phyloP scores from a whole-genome alignment of 1,140 invertebrate species.

The Gryllus bimaculatus region DNA sequence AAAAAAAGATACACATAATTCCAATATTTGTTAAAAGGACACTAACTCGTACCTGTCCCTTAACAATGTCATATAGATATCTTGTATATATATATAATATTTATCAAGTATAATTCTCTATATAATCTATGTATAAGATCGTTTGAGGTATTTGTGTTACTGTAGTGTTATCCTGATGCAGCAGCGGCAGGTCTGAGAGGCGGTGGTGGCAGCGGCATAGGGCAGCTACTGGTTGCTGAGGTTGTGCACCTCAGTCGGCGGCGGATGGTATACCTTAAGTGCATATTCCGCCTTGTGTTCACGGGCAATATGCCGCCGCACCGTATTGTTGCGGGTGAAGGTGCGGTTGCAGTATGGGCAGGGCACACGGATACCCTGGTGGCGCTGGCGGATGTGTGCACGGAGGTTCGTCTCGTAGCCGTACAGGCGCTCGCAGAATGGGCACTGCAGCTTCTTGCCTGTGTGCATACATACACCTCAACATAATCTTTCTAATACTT shows the following conservation, averaged over 20 bases:
- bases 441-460: constrained; percentile 85
- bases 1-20: constrained; percentile 15
- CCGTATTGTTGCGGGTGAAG: constrained; percentile 87
- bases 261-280: constrained; percentile 54
- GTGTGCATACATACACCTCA: constrained; percentile 23
- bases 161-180: constrained; percentile 17
- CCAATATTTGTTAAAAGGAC: constrained; percentile 16
- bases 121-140: constrained; percentile 21
- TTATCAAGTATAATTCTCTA: constrained; percentile 19
- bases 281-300: constrained; percentile 71
- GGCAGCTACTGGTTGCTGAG: constrained; percentile 19
- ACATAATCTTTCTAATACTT: neutral
- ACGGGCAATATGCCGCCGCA: constrained; percentile 73
- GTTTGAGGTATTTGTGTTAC: constrained; percentile 22
- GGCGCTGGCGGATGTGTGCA: constrained; percentile 79
- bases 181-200: constrained; percentile 2
- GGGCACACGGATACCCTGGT: constrained; percentile 79
- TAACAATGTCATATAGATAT: constrained; percentile 19
- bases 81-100: constrained; percentile 22
- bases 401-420: constrained; percentile 86
- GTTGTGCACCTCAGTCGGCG: constrained; percentile 23
- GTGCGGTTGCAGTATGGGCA: constrained; percentile 79
- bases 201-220: constrained; percentile 1
- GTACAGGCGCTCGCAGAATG: constrained; percentile 84
- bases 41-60: constrained; percentile 11